Base-by-base conservation (phyloP, 1,140 invertebrate species). In the Neelides sp. region DNA sequence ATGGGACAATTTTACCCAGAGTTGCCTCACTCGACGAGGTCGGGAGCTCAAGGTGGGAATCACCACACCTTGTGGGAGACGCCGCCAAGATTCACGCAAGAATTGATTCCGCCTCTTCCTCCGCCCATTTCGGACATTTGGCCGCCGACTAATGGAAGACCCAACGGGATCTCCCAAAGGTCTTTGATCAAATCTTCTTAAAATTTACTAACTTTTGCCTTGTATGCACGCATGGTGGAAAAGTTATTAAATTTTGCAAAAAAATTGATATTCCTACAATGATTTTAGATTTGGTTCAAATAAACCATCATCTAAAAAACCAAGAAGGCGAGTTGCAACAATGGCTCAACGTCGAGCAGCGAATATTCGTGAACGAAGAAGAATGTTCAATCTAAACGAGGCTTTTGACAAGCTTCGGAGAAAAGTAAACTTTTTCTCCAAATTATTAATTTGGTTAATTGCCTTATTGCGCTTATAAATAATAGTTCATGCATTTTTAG, bases 371-470 rank as follows among this genome's bases (percentile, higher is more conserved):
- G 93, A 98, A 66, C 70, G 93, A 47, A 75, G 91, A 39, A 73
- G 94, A 57, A 97, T 97, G 92, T 91, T 94, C 65, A 96, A 95
- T 69, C 74, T 98, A 7, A 98, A 98, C 66, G 90, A 94, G 64
- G 93, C 93, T 2, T 98, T 98, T 64, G 91, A 97, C 63, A 88
- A 89, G 64, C 68, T 94, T 23, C 71, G 88, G 10, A 73, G 87
- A 59, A 92, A 93, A 72, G 82, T 70, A 52, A 50, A 7, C 23
- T 19, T 40, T 12, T 12, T 19, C 37, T 12, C 8, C 10, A 13
- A 40, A 8, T 8, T 19, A 19, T 8, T 7, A 19, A 12, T 13
- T 17, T 7, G 13, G 13, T 8, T 8, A 22, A 15, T 15, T 48
- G 26, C 44, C 17, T 26, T 5, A 55, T 53, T 5, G 13, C 22